Conservation (phyloP, 1,140 invertebrate species). For the Brachionus plicatilis region DNA sequence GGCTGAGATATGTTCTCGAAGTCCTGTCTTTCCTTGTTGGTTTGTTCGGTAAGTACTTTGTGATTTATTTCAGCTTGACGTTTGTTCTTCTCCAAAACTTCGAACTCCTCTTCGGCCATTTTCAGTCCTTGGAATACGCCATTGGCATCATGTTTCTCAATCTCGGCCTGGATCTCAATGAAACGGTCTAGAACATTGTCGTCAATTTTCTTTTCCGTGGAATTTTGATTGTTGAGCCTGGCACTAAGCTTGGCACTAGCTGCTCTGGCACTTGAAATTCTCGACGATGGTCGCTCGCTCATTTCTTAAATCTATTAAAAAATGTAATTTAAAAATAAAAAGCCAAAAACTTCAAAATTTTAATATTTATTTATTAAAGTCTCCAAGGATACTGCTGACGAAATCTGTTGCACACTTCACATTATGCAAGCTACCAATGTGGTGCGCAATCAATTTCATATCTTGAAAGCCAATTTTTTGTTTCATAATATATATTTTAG, state of each 20-base stretch:
- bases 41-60: constrained; percentile 36
- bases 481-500: background rate
- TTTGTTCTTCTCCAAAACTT: constrained; percentile 15
- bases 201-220: background rate
- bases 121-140: constrained; percentile 22
- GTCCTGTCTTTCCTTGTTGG: constrained; percentile 34
- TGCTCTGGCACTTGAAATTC: background rate
- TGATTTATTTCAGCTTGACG: constrained; percentile 39
- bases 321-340: background rate
- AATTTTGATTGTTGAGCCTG: background rate
- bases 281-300: background rate
- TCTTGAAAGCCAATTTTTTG: background rate
- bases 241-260: background rate
- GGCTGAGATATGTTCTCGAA: constrained; percentile 32
- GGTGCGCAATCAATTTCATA: background rate
- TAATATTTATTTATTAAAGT: background rate
- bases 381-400: background rate
- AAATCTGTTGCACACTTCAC: background rate
- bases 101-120: constrained; percentile 37
- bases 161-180: constrained; percentile 29
- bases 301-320: constrained; percentile 3
- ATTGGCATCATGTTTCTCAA: constrained; percentile 1
- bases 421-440: background rate
- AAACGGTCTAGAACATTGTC: constrained; percentile 22
- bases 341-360: background rate